These are phyloP conservation scores for Bugula neritina DNA, from an alignment of 2,888 invertebrate species.

Conservation along the genomic window DNA sequence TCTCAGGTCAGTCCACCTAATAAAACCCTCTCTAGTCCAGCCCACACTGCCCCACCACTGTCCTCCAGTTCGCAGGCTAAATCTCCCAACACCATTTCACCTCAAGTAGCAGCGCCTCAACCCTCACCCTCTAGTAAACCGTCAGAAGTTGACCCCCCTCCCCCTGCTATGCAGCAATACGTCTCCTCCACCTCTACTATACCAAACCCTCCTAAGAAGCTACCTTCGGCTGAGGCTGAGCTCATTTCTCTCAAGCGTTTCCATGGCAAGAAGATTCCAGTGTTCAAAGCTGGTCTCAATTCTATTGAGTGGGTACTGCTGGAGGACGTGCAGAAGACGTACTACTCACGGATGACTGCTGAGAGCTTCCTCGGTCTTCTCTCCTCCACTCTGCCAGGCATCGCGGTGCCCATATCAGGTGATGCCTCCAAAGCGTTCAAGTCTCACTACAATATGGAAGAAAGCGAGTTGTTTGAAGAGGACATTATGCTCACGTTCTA, in stretches of 20 bases:
- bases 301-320: not conserved
- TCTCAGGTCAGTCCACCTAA: too few relatives aligned
- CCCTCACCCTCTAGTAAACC: not conserved
- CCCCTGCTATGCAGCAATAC: not conserved
- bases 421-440: not conserved
- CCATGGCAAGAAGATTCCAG: slow-evolving; percentile 7
- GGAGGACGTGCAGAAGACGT: slow-evolving; percentile 21
- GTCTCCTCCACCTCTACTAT: not conserved
- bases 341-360: not conserved
- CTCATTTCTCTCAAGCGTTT: not conserved
- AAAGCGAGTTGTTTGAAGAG: not conserved
- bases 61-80: too few relatives aligned
- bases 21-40: too few relatives aligned
- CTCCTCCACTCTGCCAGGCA: not conserved
- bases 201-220: too few relatives aligned
- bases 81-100: not conserved
- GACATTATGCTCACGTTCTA: not conserved
- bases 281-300: not conserved
- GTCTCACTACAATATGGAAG: not conserved
- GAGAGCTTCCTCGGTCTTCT: not conserved
- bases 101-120: not conserved
- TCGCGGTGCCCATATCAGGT: not conserved
- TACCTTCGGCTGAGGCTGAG: not conserved
- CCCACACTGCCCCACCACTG: not conserved
- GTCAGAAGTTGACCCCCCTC: not conserved